These are phyloP conservation scores for Caenorhabditis japonica DNA, from an alignment of 2,888 invertebrate genomes.

Conservation along the genomic window DNA sequence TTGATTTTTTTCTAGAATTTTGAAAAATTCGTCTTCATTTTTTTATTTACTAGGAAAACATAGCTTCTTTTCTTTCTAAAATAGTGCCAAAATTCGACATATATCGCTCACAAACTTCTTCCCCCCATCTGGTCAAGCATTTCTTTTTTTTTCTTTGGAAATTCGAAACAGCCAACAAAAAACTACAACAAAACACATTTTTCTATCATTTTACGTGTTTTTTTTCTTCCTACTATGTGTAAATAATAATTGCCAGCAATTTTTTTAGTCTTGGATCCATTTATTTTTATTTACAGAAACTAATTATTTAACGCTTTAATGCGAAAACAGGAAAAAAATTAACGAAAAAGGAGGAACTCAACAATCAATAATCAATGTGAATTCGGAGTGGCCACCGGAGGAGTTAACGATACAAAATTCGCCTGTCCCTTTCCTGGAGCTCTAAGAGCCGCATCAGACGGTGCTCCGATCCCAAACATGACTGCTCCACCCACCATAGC, in stretches of 20 bases:
- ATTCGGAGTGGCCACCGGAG: conserved; percentile 13
- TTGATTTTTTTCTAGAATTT: too few species aligned
- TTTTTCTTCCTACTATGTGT: conserved; percentile 14
- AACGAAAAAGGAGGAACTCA: too few species aligned
- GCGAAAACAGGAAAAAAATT: too few species aligned
- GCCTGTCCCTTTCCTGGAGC: conserved; percentile 32
- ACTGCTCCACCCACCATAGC: conserved; percentile 69
- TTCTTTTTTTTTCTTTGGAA: neutral
- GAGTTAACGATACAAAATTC: conserved; percentile 30
- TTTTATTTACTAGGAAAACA: too few species aligned
- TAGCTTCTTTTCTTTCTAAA: neutral
- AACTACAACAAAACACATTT: neutral
- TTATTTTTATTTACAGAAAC: conserved; percentile 41
- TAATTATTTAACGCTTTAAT: neutral
- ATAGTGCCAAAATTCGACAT: conserved; percentile 20
- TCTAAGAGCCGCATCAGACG: conserved; percentile 41
- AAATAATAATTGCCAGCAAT: conserved; percentile 27
- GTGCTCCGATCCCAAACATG: conserved; percentile 58
- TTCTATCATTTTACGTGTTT: neutral
- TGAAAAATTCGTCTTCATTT: conserved; percentile 30
- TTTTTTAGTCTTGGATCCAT: too few species aligned
- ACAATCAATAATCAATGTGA: too few species aligned
- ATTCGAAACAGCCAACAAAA: neutral
- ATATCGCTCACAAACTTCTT: too few species aligned
- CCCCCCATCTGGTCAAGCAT: conserved; percentile 24